Evolutionary conservation across 2,797 vertebrate species (phyloP), one percentile per base, ranked within the genome.

Genomic region (Hydrophis major): DNA sequence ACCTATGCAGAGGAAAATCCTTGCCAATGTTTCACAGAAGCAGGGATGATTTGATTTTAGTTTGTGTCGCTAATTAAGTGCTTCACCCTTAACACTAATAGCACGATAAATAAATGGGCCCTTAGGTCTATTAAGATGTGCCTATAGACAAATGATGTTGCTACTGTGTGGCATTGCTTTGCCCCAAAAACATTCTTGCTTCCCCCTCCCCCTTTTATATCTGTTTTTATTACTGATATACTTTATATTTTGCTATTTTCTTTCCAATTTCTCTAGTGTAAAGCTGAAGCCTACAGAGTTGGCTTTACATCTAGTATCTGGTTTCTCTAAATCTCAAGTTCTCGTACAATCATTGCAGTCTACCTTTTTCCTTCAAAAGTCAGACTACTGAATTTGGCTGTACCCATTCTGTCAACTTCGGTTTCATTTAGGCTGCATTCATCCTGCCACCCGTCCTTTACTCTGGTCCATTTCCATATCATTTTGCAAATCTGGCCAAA

Each of bases 1-100:
- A 95, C 95, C 94, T 94, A 95, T 96, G 93, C 93, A 95, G 95
- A 95, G 94, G 94, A 95, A 96, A 94, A 95, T 94, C 92, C 95
- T 42, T 53, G 37, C 25, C 57, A 27, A 47, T 91, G 94, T 93
- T 96, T 92, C 42, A 92, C 66, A 56, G 27, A 94, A 93, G 94
- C 78, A 74, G 47, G 25, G 90, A 14, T 89, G 88, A 86, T 96
- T 95, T 95, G 88, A 93, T 95, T 95, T 93, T 89, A 32, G 32
- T 57, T 42, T 91, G 56, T 32, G 32, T 42, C 94, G 22, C 69
- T 93, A 94, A 59, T 92, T 94, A 66, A 66, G 61, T 96, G 63
- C 78, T 96, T 95, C 92, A 95, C 57, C 4, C 6, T 93, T 94
- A 93, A 66, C 53, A 94, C 92, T 0, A 6, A 16, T 59, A 92